A percentile compares a stretch with the other conserved stretches of the same genome.
phyloP scores from a whole-genome alignment of 2,797 vertebrate species.

The Pachyuromys duprasi region DNA sequence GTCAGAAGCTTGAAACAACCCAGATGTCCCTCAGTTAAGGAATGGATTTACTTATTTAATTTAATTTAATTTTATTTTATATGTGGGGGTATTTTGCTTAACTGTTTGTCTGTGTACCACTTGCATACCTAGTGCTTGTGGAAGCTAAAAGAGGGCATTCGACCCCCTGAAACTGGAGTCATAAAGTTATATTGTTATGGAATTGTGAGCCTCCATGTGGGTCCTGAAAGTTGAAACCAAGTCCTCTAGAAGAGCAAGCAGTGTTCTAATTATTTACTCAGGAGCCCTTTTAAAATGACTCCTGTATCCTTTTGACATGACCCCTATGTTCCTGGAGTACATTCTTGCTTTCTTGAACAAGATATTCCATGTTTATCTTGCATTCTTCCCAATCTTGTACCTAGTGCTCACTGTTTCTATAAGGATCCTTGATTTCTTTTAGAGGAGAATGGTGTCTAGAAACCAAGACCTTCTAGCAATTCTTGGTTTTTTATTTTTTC shows the following conservation, averaged over 20 bases:
- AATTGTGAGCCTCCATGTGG: background rate
- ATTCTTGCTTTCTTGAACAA: conserved; percentile 26
- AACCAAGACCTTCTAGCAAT: conserved; percentile 32
- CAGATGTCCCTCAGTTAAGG: no score
- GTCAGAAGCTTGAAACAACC: no score
- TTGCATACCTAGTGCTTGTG: background rate
- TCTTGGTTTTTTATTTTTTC: no score
- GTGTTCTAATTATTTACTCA: background rate
- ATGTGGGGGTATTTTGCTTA: background rate
- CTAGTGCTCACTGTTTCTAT: conserved; percentile 25
- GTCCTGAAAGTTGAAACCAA: background rate
- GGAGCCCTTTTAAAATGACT: background rate
- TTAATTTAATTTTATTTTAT: background rate
- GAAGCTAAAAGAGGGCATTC: background rate
- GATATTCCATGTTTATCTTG: background rate
- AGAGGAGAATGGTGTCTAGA: background rate
- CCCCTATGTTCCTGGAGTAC: background rate
- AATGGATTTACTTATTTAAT: no score
- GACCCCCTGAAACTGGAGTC: background rate
- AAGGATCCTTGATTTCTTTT: conserved; percentile 26
- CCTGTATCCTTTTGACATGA: background rate
- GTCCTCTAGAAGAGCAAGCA: background rate
- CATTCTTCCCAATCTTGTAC: background rate
- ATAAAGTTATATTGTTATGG: background rate
- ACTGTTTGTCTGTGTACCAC: background rate